Evolutionary conservation across 2,113 vertebrate species (phyloP).

Genomic region (Melanostigma gelatinosum): DNA sequence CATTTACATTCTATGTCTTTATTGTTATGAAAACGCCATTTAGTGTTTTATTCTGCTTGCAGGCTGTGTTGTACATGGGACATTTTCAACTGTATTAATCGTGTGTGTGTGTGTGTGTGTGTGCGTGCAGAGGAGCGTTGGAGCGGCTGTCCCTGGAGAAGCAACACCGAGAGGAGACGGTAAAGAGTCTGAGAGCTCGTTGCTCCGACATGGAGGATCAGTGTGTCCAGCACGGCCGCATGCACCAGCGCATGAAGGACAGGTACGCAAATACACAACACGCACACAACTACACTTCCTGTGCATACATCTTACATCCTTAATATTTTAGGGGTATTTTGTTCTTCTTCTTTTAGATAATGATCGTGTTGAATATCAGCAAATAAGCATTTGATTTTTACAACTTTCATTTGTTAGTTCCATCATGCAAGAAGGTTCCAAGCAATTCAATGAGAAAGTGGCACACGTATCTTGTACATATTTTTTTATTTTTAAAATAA

Average conservation of each 20-base stretch:
- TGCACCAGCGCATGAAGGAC: conserved; percentile 93
- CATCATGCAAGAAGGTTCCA: not conserved
- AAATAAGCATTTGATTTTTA: not conserved
- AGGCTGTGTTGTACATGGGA: not conserved
- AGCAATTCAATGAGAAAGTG: not conserved
- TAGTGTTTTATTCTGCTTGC: not conserved
- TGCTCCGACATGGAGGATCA: conserved; percentile 91
- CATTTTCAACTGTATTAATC: not conserved
- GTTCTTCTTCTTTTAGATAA: not conserved
- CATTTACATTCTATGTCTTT: not conserved
- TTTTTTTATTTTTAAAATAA: not conserved
- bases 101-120: not conserved
- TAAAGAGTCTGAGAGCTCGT: conserved; percentile 86
- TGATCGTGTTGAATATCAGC: not conserved
- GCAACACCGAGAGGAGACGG: conserved; percentile 82
- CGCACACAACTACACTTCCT: conserved; percentile 9
- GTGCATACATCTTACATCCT: not conserved
- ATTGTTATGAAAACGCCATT: not conserved
- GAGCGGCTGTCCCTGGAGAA: conserved; percentile 89
- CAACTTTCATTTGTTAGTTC: not conserved
- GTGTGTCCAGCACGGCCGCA: conserved; percentile 91
- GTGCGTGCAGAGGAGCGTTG: conserved; percentile 82
- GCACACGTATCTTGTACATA: not conserved
- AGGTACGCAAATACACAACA: conserved; percentile 79
- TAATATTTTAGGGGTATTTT: not conserved